Evolutionary conservation across 2,113 vertebrate genomes (phyloP).

Genomic region (Osmerus eperlanus): DNA sequence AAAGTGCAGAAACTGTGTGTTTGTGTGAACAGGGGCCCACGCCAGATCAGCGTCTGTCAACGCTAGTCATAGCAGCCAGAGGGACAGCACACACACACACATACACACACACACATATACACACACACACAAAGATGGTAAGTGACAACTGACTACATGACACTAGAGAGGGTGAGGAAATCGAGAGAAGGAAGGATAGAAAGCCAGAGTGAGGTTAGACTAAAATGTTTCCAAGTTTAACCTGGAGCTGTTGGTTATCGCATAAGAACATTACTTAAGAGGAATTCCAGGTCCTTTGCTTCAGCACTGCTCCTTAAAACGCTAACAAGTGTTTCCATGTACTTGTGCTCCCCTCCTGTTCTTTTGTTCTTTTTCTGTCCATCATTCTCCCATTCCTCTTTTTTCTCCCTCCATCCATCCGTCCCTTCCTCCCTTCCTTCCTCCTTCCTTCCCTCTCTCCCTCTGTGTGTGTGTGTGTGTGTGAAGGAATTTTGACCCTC

Average conservation of each 20-base stretch:
- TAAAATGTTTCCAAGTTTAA: not conserved
- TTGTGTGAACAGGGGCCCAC: slow-evolving; percentile 63
- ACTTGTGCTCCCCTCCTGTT: slow-evolving; percentile 32
- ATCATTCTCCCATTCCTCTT: slow-evolving; percentile 41
- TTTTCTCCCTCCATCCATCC: slow-evolving; percentile 40
- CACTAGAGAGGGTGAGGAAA: not conserved
- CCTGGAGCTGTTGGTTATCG: not conserved
- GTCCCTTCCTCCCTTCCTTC: slow-evolving; percentile 34
- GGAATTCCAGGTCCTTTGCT: not conserved
- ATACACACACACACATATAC: slow-evolving; percentile 39
- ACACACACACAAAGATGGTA: slow-evolving; percentile 24
- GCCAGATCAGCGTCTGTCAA: slow-evolving; percentile 68
- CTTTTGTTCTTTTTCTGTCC: slow-evolving; percentile 55
- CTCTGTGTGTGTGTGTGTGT: slow-evolving; percentile 40
- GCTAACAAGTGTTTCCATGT: slow-evolving; percentile 65
- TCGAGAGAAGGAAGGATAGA: not conserved
- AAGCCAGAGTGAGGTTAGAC: not conserved
- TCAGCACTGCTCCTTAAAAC: slow-evolving; percentile 44
- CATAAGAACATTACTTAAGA: not conserved
- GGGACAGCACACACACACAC: slow-evolving; percentile 34
- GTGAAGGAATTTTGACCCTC: slow-evolving; percentile 66
- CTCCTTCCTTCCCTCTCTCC: slow-evolving; percentile 41
- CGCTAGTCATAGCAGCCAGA: slow-evolving; percentile 29
- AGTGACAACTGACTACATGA: not conserved
- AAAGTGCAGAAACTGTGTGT: slow-evolving; percentile 52